Conservation (phyloP, 2,888 invertebrate species). For the Dolichopus griseipennis region DNA sequence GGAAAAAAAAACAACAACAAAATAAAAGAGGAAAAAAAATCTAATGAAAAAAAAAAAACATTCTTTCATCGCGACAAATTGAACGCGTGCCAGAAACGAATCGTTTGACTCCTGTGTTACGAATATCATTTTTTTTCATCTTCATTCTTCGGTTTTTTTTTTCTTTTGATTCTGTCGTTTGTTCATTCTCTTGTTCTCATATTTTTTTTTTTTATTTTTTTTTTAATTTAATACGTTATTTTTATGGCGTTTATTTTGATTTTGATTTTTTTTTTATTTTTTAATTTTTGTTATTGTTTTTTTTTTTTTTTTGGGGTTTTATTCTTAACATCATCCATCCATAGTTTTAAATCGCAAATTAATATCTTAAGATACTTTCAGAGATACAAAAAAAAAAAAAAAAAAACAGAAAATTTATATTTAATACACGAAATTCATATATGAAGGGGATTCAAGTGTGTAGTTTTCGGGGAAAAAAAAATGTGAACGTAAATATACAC, state of each 20-base stretch:
- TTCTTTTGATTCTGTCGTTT: neutral
- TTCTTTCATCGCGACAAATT: slow-evolving; percentile 4
- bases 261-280: no score
- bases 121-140: neutral
- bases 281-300: no score
- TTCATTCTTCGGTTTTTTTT: neutral
- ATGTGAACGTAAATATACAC: neutral
- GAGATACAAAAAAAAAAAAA: no score
- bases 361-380: no score
- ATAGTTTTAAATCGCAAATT: neutral
- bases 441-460: neutral
- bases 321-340: neutral
- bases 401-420: neutral
- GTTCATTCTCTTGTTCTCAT: no score
- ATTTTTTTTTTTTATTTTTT: no score
- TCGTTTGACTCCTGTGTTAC: neutral
- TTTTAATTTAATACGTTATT: no score
- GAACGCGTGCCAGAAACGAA: slow-evolving; percentile 2
- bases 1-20: neutral
- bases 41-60: neutral
- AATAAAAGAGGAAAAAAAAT: neutral
- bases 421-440: no score
- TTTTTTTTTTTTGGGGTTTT: no score
- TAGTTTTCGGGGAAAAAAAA: neutral
- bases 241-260: no score